Percentiles rank a stretch among this genome's conserved stretches.
Conservation (phyloP, 1,140 invertebrate genomes). For the Marisa cornuarietis region DNA sequence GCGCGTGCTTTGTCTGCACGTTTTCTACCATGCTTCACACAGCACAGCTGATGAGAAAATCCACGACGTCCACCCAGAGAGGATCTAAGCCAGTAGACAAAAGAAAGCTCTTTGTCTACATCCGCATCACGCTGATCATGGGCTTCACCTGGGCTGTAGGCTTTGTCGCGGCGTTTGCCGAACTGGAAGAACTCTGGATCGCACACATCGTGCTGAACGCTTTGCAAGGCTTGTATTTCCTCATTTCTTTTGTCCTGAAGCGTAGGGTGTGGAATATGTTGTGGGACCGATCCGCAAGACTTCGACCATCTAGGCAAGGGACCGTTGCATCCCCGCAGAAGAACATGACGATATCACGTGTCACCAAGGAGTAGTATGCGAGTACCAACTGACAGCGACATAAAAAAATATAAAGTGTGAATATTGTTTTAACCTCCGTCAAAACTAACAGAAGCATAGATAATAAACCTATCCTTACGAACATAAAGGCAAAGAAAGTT, state of each 20-base stretch:
- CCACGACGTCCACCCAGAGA: slow-evolving; percentile 16
- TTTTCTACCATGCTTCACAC: slow-evolving; percentile 64
- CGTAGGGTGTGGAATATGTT: neutral
- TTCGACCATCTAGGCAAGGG: no score
- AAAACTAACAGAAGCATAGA: no score
- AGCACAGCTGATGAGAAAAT: slow-evolving; percentile 38
- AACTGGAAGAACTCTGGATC: slow-evolving; percentile 31
- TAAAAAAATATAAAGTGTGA: no score
- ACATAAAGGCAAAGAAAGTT: no score
- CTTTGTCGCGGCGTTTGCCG: slow-evolving; percentile 39
- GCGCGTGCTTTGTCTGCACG: slow-evolving; percentile 43
- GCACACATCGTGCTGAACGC: slow-evolving; percentile 41
- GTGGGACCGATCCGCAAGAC: neutral
- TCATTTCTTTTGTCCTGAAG: slow-evolving; percentile 38
- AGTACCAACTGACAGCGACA: no score
- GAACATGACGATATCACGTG: no score
- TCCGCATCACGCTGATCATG: slow-evolving; percentile 63
- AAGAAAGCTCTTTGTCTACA: slow-evolving; percentile 65
- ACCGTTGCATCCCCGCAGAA: no score
- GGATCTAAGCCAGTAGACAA: slow-evolving; percentile 38
- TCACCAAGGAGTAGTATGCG: no score
- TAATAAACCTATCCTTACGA: no score
- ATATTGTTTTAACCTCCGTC: no score
- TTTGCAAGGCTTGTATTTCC: slow-evolving; percentile 38
- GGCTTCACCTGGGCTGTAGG: slow-evolving; percentile 58